A percentile compares a stretch with the other conserved stretches of the same genome.
These are phyloP conservation scores for Torymus auratus DNA, from an alignment of 2,888 invertebrate genomes.

Conservation along the genomic window DNA sequence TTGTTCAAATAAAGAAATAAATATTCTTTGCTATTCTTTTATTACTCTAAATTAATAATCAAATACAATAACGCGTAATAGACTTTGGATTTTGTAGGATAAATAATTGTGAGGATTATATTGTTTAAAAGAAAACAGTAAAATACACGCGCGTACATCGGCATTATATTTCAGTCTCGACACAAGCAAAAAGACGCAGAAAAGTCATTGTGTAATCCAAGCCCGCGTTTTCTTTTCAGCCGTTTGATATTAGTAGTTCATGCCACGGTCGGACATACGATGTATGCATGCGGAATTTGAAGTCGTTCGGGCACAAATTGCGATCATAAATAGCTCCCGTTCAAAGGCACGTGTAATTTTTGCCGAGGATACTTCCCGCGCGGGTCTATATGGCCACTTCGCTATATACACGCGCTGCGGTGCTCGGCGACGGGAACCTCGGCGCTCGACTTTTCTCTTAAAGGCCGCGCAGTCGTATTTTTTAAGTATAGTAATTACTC, in stretches of 20 bases:
- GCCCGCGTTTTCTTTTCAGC: constrained; percentile 27
- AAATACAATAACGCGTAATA: too few species aligned
- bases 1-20: too few species aligned
- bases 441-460: constrained; percentile 50
- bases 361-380: constrained; percentile 36
- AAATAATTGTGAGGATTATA: neutral
- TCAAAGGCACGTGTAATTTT: constrained; percentile 44
- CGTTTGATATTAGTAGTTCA: constrained; percentile 53
- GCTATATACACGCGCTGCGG: neutral
- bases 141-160: neutral
- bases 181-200: constrained; percentile 1
- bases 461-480: constrained; percentile 35
- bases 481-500: constrained; percentile 54
- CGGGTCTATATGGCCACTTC: constrained; percentile 9
- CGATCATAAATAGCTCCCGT: constrained; percentile 56
- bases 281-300: constrained; percentile 44
- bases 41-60: too few species aligned
- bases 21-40: too few species aligned
- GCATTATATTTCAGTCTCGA: constrained; percentile 24
- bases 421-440: neutral
- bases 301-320: constrained; percentile 44
- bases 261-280: constrained; percentile 21
- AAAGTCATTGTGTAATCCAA: constrained; percentile 33
- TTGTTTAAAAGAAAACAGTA: neutral
- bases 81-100: neutral